phyloP scores from a whole-genome alignment of 2,113 vertebrate species.

The Forbesichthys agassizii region DNA sequence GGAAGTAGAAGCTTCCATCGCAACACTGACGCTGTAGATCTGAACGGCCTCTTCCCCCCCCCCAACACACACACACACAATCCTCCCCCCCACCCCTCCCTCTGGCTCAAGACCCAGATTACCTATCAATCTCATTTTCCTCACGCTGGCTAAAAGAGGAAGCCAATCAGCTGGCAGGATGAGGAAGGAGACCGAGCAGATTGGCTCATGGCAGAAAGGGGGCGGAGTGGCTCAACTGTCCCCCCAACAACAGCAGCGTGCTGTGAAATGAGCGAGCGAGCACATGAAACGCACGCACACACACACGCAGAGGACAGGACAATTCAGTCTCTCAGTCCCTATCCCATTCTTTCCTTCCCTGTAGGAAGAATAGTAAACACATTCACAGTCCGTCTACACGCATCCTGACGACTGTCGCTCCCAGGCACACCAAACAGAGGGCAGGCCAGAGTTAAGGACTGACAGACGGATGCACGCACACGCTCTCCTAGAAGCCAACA shows the following conservation, averaged over 20 bases:
- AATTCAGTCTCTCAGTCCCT: constrained; percentile 29
- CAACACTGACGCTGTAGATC: background rate
- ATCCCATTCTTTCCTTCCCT: constrained; percentile 3
- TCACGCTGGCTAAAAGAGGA: constrained; percentile 49
- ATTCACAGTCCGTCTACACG: constrained; percentile 10
- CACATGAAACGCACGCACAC: background rate
- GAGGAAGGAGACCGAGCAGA: constrained; percentile 55
- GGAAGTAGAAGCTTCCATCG: background rate
- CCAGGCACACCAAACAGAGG: constrained; percentile 38
- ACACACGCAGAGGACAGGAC: constrained; percentile 5
- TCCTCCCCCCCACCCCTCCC: constrained; percentile 15
- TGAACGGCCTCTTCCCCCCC: constrained; percentile 6
- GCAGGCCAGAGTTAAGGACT: constrained; percentile 16
- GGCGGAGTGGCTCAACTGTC: constrained; percentile 54
- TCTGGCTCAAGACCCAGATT: constrained; percentile 50
- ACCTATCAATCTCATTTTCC: constrained; percentile 73
- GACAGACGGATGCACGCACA: constrained; percentile 15
- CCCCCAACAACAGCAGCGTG: constrained; percentile 74
- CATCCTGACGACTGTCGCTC: constrained; percentile 26
- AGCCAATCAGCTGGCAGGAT: constrained; percentile 66
- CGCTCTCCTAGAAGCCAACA: constrained; percentile 37
- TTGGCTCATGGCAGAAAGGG: constrained; percentile 55
- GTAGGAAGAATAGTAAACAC: constrained; percentile 4
- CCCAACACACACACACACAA: constrained; percentile 5
- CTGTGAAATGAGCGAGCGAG: constrained; percentile 59